Conservation (phyloP, 2,888 invertebrate species). For the Nomada fucata region DNA sequence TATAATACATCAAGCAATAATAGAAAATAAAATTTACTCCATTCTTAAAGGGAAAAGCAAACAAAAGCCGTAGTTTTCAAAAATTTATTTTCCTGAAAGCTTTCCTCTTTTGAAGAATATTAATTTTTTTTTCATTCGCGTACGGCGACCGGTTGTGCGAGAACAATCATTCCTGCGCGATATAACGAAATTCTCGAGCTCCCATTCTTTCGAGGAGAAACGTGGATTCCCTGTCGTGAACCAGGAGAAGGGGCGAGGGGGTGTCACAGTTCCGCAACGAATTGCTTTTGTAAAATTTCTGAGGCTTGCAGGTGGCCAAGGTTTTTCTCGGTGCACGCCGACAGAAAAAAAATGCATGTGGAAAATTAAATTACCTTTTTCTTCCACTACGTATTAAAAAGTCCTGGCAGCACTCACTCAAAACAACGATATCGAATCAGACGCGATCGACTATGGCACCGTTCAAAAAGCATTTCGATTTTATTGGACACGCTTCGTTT, state of each 20-base stretch:
- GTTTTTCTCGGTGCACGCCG: slow-evolving; percentile 5
- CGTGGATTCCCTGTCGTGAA: slow-evolving; percentile 10
- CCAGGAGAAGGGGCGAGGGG: not conserved
- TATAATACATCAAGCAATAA: not conserved
- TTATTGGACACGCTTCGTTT: not conserved
- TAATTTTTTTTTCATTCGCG: not conserved
- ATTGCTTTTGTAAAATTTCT: slow-evolving; percentile 51
- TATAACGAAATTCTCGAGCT: slow-evolving; percentile 18
- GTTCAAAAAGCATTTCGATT: not conserved
- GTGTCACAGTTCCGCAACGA: slow-evolving; percentile 29
- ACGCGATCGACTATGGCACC: slow-evolving; percentile 8
- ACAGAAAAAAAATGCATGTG: slow-evolving; percentile 36
- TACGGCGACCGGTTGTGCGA: not conserved
- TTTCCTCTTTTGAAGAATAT: slow-evolving; percentile 5
- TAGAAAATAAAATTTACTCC: not conserved
- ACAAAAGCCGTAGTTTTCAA: not conserved
- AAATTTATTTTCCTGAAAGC: not conserved
- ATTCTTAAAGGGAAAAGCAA: not conserved
- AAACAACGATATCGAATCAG: slow-evolving; percentile 17
- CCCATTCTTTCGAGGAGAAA: slow-evolving; percentile 16
- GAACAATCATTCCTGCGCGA: slow-evolving; percentile 32
- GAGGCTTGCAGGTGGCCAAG: slow-evolving; percentile 10
- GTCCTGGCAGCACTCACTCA: not conserved
- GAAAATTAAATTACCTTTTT: slow-evolving; percentile 50
- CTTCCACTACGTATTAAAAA: not conserved